Conservation (phyloP, 2,797 vertebrate species). For the Loris lydekkerianus region DNA sequence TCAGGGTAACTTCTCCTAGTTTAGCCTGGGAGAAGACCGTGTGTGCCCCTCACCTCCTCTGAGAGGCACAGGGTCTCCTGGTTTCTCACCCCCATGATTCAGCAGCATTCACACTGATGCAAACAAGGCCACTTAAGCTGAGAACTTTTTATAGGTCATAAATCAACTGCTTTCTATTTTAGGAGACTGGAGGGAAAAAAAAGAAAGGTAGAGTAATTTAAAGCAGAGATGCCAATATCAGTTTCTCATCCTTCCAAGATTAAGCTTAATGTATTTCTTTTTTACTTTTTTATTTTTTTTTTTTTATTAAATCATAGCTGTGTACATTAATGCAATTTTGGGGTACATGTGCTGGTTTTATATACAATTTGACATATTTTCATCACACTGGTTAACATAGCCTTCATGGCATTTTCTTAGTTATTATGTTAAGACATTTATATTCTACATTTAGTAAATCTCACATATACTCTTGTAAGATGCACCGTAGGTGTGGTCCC, state of each 20-base stretch:
- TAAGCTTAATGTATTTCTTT: slow-evolving; percentile 52
- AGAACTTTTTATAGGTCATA: slow-evolving; percentile 1
- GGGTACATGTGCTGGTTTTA: too few species aligned
- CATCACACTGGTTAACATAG: too few species aligned
- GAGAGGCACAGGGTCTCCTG: background rate
- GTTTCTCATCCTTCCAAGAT: slow-evolving; percentile 34
- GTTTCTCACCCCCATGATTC: background rate
- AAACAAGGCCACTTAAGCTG: background rate
- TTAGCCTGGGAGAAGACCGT: background rate
- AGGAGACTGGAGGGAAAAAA: background rate
- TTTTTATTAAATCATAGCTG: too few species aligned
- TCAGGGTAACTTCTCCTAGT: background rate
- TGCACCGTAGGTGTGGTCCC: too few species aligned
- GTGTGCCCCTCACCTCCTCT: background rate
- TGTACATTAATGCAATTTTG: too few species aligned
- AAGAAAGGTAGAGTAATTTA: background rate
- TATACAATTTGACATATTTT: too few species aligned
- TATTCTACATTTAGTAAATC: too few species aligned
- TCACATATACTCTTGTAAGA: too few species aligned
- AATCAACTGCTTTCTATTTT: slow-evolving; percentile 20
- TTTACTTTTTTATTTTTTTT: too few species aligned
- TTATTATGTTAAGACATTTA: too few species aligned
- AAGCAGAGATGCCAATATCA: background rate
- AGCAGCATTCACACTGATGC: background rate
- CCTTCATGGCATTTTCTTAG: too few species aligned